Conservation (phyloP, 2,888 invertebrate genomes). For the Ephialtes manifestator region DNA sequence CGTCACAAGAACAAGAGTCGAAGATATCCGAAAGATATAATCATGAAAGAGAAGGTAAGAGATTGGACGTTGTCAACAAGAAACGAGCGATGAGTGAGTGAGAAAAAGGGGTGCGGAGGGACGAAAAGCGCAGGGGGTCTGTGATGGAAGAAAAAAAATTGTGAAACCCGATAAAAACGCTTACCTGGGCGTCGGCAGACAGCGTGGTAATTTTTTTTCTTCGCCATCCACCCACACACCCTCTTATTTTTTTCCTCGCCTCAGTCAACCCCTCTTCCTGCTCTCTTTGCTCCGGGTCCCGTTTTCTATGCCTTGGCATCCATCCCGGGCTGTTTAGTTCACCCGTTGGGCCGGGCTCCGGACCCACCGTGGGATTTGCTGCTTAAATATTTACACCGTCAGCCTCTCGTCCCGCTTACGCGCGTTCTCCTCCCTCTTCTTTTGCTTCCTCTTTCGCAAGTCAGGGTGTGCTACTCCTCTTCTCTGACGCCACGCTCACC, state of each 20-base stretch:
- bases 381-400: slow-evolving; percentile 81
- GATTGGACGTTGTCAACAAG: slow-evolving; percentile 15
- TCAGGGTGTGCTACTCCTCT: slow-evolving; percentile 23
- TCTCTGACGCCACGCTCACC: slow-evolving; percentile 54
- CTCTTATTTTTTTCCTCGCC: slow-evolving; percentile 56
- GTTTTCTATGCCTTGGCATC: slow-evolving; percentile 43
- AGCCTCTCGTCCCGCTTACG: slow-evolving; percentile 58
- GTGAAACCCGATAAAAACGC: slow-evolving; percentile 59
- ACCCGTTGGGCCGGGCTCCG: slow-evolving; percentile 56
- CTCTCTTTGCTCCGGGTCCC: slow-evolving; percentile 40
- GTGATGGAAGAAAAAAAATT: slow-evolving; percentile 34
- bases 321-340: slow-evolving; percentile 59
- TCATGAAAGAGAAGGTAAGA: neutral
- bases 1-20: neutral
- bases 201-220: slow-evolving; percentile 31
- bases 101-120: neutral
- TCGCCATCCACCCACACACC: slow-evolving; percentile 48
- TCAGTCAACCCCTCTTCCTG: slow-evolving; percentile 48
- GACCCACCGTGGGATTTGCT: slow-evolving; percentile 73
- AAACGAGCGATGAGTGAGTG: slow-evolving; percentile 1
- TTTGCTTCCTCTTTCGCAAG: slow-evolving; percentile 51
- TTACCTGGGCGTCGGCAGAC: slow-evolving; percentile 46
- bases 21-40: slow-evolving; percentile 3
- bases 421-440: slow-evolving; percentile 48
- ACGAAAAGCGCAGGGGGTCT: slow-evolving; percentile 5